Evolutionary conservation across 2,113 vertebrate species (phyloP).

Genomic region (Neolamprologus cancellatus): DNA sequence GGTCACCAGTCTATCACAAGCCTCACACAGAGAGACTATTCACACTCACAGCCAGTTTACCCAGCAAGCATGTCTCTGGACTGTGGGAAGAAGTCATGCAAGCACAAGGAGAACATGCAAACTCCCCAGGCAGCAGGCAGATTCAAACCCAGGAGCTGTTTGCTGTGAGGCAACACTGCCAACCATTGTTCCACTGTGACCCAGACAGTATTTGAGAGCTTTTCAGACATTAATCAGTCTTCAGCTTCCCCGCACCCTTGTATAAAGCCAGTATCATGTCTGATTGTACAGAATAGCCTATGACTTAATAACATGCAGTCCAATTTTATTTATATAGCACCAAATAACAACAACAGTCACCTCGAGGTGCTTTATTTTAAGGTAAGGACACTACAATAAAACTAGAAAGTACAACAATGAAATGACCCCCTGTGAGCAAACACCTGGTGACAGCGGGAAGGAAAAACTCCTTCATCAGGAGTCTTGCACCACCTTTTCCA

Average conservation of each 20-base stretch:
- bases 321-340: not conserved
- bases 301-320: not conserved
- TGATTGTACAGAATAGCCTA: accelerated
- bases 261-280: not conserved
- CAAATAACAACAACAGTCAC: not conserved
- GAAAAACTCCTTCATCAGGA: not conserved
- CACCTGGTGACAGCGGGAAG: not conserved
- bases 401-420: not conserved
- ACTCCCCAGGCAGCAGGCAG: not conserved
- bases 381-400: not conserved
- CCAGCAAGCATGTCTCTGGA: not conserved
- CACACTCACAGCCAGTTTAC: not conserved
- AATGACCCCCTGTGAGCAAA: not conserved
- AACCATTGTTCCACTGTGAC: not conserved
- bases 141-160: not conserved
- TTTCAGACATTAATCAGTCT: not conserved
- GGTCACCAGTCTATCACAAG: not conserved
- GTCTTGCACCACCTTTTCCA: not conserved
- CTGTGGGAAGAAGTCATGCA: not conserved
- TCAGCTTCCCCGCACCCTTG: accelerated
- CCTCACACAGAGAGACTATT: not conserved
- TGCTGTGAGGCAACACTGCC: not conserved
- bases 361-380: not conserved
- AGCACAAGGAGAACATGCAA: not conserved
- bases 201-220: not conserved